phyloP scores from a whole-genome alignment of 2,113 vertebrate species.

The Psilopsiagon aurifrons region DNA sequence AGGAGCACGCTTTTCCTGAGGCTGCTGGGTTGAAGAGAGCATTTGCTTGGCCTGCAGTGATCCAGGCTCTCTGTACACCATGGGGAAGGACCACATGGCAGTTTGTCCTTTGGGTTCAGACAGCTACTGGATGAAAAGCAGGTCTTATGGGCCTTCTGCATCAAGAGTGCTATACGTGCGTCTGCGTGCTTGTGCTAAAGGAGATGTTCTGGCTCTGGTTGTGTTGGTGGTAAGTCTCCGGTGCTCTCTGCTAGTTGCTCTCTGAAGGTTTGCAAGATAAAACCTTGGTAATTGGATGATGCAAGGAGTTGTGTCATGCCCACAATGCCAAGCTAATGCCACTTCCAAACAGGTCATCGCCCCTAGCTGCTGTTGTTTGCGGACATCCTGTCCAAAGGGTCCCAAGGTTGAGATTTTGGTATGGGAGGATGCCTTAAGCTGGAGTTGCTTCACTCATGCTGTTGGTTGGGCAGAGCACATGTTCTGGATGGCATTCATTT shows the following conservation, averaged over 20 bases:
- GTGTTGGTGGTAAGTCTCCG: neutral
- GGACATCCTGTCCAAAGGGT: neutral
- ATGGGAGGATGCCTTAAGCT: neutral
- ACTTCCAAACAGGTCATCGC: neutral
- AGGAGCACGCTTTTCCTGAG: neutral
- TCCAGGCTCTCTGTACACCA: neutral
- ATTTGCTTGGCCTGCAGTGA: neutral
- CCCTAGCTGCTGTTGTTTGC: neutral
- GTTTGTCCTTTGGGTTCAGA: neutral
- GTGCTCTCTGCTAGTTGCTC: neutral
- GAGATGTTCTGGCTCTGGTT: neutral
- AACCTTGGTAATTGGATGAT: neutral
- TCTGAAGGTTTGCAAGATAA: neutral
- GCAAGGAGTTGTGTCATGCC: neutral
- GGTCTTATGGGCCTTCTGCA: neutral
- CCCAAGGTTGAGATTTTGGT: neutral
- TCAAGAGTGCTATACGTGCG: accelerated
- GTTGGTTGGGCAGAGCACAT: neutral
- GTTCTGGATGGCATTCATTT: conserved; percentile 36
- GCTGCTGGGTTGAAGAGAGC: neutral
- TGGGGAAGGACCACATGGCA: neutral
- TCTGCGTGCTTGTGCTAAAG: neutral
- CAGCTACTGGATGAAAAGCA: neutral
- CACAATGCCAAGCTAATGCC: neutral
- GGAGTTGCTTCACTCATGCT: neutral